A percentile compares a stretch with the other conserved stretches of the same genome.
Evolutionary conservation across 2,113 vertebrate genomes (phyloP).

Genomic region (Leuciscus idus): DNA sequence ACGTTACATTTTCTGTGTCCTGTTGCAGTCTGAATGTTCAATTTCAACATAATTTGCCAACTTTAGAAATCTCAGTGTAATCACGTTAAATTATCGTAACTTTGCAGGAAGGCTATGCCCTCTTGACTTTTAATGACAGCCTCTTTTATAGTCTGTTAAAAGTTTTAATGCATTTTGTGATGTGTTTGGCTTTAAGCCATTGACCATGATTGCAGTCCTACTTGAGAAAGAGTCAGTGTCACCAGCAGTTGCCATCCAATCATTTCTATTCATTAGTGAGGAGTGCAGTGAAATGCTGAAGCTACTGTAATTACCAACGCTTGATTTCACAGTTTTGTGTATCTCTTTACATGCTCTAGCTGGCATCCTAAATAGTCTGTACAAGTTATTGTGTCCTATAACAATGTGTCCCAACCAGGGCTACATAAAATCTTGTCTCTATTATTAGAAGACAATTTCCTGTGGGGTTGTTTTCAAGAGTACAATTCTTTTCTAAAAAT

Average conservation of each 20-base stretch:
- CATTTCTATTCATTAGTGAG: slow-evolving; percentile 45
- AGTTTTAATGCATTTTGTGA: slow-evolving; percentile 38
- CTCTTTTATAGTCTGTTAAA: slow-evolving; percentile 27
- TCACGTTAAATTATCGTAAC: slow-evolving; percentile 1
- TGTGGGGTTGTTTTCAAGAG: not conserved
- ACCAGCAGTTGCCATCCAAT: slow-evolving; percentile 37
- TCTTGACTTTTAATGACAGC: slow-evolving; percentile 31
- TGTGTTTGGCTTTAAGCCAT: slow-evolving; percentile 40
- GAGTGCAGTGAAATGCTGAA: slow-evolving; percentile 45
- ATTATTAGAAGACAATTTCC: not conserved
- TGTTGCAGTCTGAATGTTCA: not conserved
- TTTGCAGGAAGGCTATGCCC: slow-evolving; percentile 8
- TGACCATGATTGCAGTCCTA: slow-evolving; percentile 43
- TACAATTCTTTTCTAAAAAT: not conserved
- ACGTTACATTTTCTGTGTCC: not conserved
- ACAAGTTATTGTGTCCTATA: not conserved
- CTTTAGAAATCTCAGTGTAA: not conserved
- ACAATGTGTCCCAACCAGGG: not conserved
- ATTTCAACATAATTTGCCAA: not conserved
- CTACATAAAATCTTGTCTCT: not conserved
- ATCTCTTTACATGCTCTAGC: slow-evolving; percentile 28
- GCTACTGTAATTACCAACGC: slow-evolving; percentile 33
- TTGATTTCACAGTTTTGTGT: slow-evolving; percentile 33
- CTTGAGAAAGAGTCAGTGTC: slow-evolving; percentile 40
- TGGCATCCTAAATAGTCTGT: slow-evolving; percentile 11